Evolutionary conservation across 2,888 invertebrate genomes (phyloP), one percentile per base, ranked within the genome.

Genomic region (Druceiella hillmani): DNA sequence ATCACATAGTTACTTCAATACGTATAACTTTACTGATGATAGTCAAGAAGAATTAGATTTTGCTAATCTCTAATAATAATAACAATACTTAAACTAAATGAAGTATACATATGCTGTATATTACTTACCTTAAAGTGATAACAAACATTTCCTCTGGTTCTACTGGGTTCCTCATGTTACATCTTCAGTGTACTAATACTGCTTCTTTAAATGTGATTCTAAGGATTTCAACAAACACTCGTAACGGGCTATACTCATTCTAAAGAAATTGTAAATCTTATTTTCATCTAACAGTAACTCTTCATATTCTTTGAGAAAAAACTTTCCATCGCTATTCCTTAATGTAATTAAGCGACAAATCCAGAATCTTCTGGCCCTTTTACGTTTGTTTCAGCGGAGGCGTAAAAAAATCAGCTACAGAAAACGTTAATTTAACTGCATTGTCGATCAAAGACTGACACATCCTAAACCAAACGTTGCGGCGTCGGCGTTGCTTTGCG

Each of bases 121-220:
- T 36, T 48, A 41, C 22, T 51, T 49, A 50, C 47, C 45, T 50
- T 41, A 52, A 49, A 48, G 49, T 51, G 27, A 49, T 50, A 34
- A 48, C 48, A 40, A 50, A 41, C 48, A 50, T 50, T 49, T 51
- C 48, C 46, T 48, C 17, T 48, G 47, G 48, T 38, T 50, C 50
- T 45, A 52, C 47, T 44, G 49, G 50, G 46, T 51, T 48, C 45
- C 51, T 52, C 46, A 49, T 47, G 45, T 50, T 49, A 48, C 48
- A 49, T n/a, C n/a, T n/a, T n/a, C n/a, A n/a, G n/a, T n/a, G n/a
- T n/a, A n/a, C n/a, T n/a, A n/a, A 46, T 51, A 52, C 36, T 49
- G 40, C 46, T 52, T 52, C 29, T 43, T 46, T 52, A 50, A 44
- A 34, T 50, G 49, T 50, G 51, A 50, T 41, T 50, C 44, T 49